Evolutionary conservation across 2,888 invertebrate species (phyloP), one percentile per base, ranked within the genome.

Genomic region (Ischnura elegans): DNA sequence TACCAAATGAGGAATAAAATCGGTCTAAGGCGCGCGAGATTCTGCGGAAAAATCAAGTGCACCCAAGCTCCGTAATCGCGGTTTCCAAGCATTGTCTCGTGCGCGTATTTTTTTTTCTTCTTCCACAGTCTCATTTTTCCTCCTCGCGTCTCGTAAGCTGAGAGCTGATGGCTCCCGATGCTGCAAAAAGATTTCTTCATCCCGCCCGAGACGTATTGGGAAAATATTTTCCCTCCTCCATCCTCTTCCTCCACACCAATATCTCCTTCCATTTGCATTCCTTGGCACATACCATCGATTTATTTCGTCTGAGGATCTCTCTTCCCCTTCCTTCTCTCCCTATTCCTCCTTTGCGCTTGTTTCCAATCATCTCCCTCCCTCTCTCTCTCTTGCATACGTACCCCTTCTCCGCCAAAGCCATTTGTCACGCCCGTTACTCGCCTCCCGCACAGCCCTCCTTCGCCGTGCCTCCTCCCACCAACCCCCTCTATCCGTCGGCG

Each of bases 261-360:
- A 76, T 10, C 76, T 76, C 76, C 76, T 76, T 76, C 76, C 76
- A 76, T 76, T 76, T 76, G 76, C 76, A 36, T 76, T 36, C 76
- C 76, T 76, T 76, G 76, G 76, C 36, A 36, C 29, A 76, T 76
- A 36, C 76, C 76, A 76, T 76, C 76, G 76, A 76, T 76, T 76
- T 36, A 76, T 76, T 76, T 76, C 76, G 76, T 36, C 76, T 76
- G 76, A 76, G 76, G 76, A 76, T 76, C 29, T 29, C 61, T 61
- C 61, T 61, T 25, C 21, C n/a, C n/a, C 5, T 25, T 19, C 61
- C 25, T 61, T 19, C 25, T 61, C 25, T 25, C 61, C 19, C 61
- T n/a, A 29, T 19, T 76, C 36, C 13, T 36, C 76, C 1, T 13
- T 36, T 76, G 36, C 76, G 36, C 76, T 76, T 25, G 13, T 25